Evolutionary conservation across 2,888 invertebrate species (phyloP), one percentile per base, ranked within the genome.

Genomic region (Mythimna albipuncta): DNA sequence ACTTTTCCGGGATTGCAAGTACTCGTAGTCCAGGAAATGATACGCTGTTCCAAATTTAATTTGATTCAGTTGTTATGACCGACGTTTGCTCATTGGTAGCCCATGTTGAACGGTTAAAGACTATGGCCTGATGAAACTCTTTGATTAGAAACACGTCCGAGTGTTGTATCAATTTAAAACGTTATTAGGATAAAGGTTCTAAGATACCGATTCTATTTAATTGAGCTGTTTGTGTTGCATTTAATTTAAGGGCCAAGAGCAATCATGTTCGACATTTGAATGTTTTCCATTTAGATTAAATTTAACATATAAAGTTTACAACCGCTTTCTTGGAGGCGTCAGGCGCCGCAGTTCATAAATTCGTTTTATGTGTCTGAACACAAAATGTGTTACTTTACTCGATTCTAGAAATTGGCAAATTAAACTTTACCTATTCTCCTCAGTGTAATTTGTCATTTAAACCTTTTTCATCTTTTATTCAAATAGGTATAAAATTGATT

Each of bases 311-410:
- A 83, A 84, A 85, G 75, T 86, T 89, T 88, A 89, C 79, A 84
- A 78, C 80, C 82, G 72, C 79, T 85, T 85, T 86, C 83, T 86
- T 80, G 77, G 79, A 86, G 84, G 77, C 83, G 83, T 76, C 80
- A 81, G 83, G 57, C 63, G 76, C 74, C 74, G n/a, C 47, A 69
- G 79, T 86, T 89, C 82, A 87, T 87, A 75, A 75, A 85, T 79
- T 80, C 72, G 85, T 86, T 91, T 91, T 88, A 90, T 87, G 81
- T 73, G 72, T 79, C 80, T 83, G 79, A 87, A 84, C 81, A 81
- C 85, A 86, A 85, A 85, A 85, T 83, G 83, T 81, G 77, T 87
- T 81, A 83, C 32, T 32, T 26, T 32, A 32, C 79, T 85, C 76
- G 78, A 85, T 84, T 84, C 78, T 80, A 66, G 69, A 84, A 85